phyloP scores from a whole-genome alignment of 1,140 invertebrate species.

The Temnothorax curvispinosus region DNA sequence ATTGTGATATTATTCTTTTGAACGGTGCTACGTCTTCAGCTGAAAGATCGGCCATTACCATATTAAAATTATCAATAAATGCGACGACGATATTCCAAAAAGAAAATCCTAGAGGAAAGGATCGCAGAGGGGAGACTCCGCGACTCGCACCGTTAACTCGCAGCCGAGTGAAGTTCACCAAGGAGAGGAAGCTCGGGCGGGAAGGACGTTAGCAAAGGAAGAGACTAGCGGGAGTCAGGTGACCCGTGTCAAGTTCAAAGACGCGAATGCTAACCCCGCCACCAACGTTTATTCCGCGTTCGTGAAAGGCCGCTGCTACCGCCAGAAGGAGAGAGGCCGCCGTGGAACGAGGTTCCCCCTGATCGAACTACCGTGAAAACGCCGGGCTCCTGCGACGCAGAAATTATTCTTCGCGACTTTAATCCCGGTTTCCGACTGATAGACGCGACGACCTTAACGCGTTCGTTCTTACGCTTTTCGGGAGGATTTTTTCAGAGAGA shows the following conservation, averaged over 20 bases:
- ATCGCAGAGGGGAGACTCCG: slow-evolving; percentile 4
- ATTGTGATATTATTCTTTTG: background rate
- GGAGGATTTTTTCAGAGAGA: background rate
- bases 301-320: slow-evolving; percentile 67
- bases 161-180: slow-evolving; percentile 9
- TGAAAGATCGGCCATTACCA: background rate
- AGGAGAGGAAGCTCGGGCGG: slow-evolving; percentile 16
- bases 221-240: slow-evolving; percentile 76
- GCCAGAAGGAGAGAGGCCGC: slow-evolving; percentile 40
- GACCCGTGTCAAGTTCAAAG: slow-evolving; percentile 85
- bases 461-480: slow-evolving; percentile 7
- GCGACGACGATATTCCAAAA: slow-evolving; percentile 21
- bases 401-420: slow-evolving; percentile 72
- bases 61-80: slow-evolving; percentile 36
- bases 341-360: slow-evolving; percentile 63
- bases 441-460: slow-evolving; percentile 21
- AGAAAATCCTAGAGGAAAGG: background rate
- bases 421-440: slow-evolving; percentile 66
- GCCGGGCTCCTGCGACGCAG: slow-evolving; percentile 67
- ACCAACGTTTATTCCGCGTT: slow-evolving; percentile 78
- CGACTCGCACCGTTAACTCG: slow-evolving; percentile 42
- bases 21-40: background rate
- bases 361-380: slow-evolving; percentile 75
- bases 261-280: slow-evolving; percentile 76
- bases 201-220: slow-evolving; percentile 14